Base-by-base conservation (phyloP, 2,888 invertebrate genomes). In the Plagiodera versicolora region DNA sequence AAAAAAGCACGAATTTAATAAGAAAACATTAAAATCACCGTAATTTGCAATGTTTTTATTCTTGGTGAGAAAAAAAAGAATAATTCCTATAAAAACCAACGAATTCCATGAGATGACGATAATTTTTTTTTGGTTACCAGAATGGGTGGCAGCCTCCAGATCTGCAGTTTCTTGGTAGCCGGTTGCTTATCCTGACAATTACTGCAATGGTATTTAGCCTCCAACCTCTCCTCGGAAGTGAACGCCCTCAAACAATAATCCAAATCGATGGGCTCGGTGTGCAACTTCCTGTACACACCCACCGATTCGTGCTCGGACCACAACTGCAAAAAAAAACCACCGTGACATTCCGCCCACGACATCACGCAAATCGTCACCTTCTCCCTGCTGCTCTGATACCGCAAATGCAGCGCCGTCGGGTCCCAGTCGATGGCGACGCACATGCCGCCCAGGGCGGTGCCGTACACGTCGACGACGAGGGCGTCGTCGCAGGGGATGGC, bases 341-440 rank as follows among this genome's bases (percentile, higher is more conserved):
- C n/a, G n/a, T n/a, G n/a, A n/a, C 32, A n/a, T 47, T 5, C 14
- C 2, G 32, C 10, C n/a, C n/a, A n/a, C n/a, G n/a, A n/a, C n/a
- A n/a, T n/a, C 24, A 10, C 24, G 16, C 32, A 24, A 24, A 6
- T 3, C 24, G 4, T 24, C 63, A 77, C 77, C 69, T 78, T 79
- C 58, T 80, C 80, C 44, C 80, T 68, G 52, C 73, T 74, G 64
- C 76, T 78, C 61, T 80, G 80, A 61, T 79, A 95, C 39, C 95
- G 86, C 71, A 96, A 85, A 81, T 96, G 95, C 70, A 95, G 83
- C 48, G 95, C 95, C 0, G 95, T 95, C 62, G 94, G 94, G 80
- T 96, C 95, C 95, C 96, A 96, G 83, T 96, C 95, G 64, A 96
- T 89, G 65, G 94, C 94, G 67, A 95, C 84, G 75, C 85, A 80